Conservation (phyloP, 2,797 vertebrate genomes). For the Poliocrania exsul region DNA sequence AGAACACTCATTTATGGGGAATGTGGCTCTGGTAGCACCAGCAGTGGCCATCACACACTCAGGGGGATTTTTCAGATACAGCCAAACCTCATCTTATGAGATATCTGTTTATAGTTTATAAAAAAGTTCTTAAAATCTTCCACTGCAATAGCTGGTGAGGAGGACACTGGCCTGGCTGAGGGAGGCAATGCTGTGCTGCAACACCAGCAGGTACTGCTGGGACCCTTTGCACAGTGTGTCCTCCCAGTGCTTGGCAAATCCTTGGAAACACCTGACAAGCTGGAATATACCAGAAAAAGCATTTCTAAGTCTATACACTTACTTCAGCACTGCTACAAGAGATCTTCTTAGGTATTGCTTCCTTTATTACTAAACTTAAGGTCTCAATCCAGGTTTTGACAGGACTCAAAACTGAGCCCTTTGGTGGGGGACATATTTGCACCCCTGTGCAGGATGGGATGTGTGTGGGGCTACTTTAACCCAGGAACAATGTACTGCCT, state of each 20-base stretch:
- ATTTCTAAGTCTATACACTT: neutral
- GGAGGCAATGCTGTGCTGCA: neutral
- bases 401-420: neutral
- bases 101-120: neutral
- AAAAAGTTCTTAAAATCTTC: neutral
- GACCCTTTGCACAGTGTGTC: neutral
- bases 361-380: neutral
- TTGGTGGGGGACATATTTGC: neutral
- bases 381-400: neutral
- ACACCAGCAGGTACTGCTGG: neutral
- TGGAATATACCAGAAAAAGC: neutral
- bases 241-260: neutral
- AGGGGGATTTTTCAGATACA: neutral
- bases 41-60: neutral
- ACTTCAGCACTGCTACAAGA: neutral
- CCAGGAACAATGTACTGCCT: neutral
- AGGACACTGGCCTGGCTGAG: neutral
- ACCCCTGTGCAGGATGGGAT: accelerated
- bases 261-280: neutral
- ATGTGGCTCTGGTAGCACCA: slow-evolving; percentile 26
- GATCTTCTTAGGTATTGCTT: neutral
- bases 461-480: neutral
- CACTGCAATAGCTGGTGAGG: neutral
- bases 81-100: slow-evolving; percentile 23
- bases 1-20: slow-evolving; percentile 27